These are phyloP conservation scores for Drosophila parthenogenetica DNA, from an alignment of 2,888 invertebrate genomes.

Conservation along the genomic window DNA sequence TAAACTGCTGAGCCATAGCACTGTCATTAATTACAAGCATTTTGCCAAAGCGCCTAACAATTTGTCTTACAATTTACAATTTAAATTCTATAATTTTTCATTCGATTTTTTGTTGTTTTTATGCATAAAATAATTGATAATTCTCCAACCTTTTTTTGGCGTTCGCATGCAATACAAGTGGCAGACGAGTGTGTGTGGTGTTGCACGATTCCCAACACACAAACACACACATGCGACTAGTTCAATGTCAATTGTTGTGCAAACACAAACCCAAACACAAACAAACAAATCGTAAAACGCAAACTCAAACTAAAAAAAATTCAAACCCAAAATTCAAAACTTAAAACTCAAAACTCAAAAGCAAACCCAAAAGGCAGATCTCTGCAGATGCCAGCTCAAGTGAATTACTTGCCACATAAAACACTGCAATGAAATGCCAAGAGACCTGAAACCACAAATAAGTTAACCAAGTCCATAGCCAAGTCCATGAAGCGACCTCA, in stretches of 20 bases:
- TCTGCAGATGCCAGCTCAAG: conserved; percentile 33
- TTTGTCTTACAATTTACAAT: conserved; percentile 54
- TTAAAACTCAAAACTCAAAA: conserved; percentile 1
- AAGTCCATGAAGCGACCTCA: conserved; percentile 54
- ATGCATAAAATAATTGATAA: conserved; percentile 44
- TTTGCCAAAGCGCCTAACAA: conserved; percentile 44
- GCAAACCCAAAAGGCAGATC: conserved; percentile 2
- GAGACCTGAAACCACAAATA: conserved; percentile 23
- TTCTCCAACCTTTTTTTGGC: conserved; percentile 19
- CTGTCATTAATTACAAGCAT: conserved; percentile 67
- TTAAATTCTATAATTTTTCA: conserved; percentile 51
- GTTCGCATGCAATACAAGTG: conserved; percentile 42
- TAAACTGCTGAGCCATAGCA: conserved; percentile 71
- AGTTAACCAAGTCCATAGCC: conserved; percentile 27
- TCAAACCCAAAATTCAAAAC: conserved; percentile 19
- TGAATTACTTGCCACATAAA: conserved; percentile 64
- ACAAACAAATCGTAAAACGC: conserved; percentile 4
- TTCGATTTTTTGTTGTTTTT: conserved; percentile 21
- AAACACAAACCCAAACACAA: conserved; percentile 35
- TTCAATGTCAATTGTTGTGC: conserved; percentile 71
- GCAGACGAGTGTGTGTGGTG: conserved; percentile 31
- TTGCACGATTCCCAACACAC: conserved; percentile 38
- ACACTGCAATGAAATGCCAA: conserved; percentile 45
- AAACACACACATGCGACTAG: conserved; percentile 35
- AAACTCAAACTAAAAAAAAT: conserved; percentile 20